Conservation (phyloP, 1,140 invertebrate species). For the Lithobius niger region DNA sequence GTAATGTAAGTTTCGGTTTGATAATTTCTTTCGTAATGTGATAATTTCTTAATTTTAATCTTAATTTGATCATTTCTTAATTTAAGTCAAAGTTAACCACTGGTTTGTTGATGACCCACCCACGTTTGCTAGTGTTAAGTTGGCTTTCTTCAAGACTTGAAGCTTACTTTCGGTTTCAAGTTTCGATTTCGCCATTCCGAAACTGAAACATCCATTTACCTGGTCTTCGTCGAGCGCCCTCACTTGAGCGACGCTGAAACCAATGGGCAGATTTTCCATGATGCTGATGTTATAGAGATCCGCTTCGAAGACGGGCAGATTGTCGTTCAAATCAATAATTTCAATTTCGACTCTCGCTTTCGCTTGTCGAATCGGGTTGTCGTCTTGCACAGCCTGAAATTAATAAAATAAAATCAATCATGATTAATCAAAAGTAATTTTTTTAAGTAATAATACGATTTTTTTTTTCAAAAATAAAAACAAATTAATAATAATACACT, state of each 20-base stretch:
- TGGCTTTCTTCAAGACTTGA: too few relatives aligned
- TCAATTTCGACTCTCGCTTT: conserved; percentile 59
- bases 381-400: conserved; percentile 45
- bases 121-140: too few relatives aligned
- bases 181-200: too few relatives aligned
- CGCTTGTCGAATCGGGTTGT: conserved; percentile 59
- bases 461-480: neutral
- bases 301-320: conserved; percentile 68
- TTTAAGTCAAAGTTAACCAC: too few relatives aligned
- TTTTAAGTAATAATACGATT: neutral
- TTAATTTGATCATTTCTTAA: too few relatives aligned
- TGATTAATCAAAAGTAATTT: neutral
- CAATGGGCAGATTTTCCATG: conserved; percentile 75
- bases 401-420: neutral
- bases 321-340: conserved; percentile 67
- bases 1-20: too few relatives aligned
- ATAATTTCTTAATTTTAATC: neutral
- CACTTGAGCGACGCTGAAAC: conserved; percentile 66
- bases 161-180: too few relatives aligned
- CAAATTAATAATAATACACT: neutral
- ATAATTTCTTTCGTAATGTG: too few relatives aligned
- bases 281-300: conserved; percentile 82
- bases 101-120: too few relatives aligned
- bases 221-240: conserved; percentile 62
- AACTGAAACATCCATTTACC: too few relatives aligned